Evolutionary conservation across 1,140 invertebrate species (phyloP), one percentile per base, ranked within the genome.

Genomic region (Drosophila arizonae): DNA sequence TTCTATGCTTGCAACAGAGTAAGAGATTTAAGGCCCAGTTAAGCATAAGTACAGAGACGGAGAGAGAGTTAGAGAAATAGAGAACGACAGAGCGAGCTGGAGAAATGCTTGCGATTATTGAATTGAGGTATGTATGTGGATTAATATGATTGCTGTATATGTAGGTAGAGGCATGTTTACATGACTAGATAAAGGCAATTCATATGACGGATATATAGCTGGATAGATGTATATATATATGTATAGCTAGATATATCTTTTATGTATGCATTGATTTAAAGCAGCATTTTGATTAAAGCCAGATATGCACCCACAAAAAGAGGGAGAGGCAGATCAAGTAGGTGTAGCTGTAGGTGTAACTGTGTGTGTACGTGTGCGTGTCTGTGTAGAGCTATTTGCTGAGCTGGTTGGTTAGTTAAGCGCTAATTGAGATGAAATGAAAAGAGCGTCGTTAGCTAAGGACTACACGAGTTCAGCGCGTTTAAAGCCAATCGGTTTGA

Each of bases 401-500:
- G 33, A 15, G 45, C 50, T 62, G n/a, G 36, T 54, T 54, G 28
- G 50, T 65, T 65, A 61, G 46, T 69, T 69, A 67, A 72, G 63
- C 63, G 36, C 63, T 72, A 72, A 54, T 72, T 72, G 69, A 11
- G 69, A 11, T 61, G 17, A 73, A 63, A 68, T 62, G 28, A 72
- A 61, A 68, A 73, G 33, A 4, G 54, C 63, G 63, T 60, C 70
- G 46, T 36, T 41, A 72, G 66, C 63, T 72, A 67, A 65, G 56
- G 64, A 33, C 36, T 68, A 68, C 57, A 50, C 68, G 51, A 72
- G 72, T 76, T 70, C 57, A 65, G 6, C 63, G 33, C 6, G 33
- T 71, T 45, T 56, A 48, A 76, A 79, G 82, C 82, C 81, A 86
- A 86, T 86, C 81, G 76, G 71, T 81, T 39, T 76, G 52, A 87